These are phyloP conservation scores for Melanostoma mellinum DNA, from an alignment of 2,888 invertebrate species.

Conservation along the genomic window DNA sequence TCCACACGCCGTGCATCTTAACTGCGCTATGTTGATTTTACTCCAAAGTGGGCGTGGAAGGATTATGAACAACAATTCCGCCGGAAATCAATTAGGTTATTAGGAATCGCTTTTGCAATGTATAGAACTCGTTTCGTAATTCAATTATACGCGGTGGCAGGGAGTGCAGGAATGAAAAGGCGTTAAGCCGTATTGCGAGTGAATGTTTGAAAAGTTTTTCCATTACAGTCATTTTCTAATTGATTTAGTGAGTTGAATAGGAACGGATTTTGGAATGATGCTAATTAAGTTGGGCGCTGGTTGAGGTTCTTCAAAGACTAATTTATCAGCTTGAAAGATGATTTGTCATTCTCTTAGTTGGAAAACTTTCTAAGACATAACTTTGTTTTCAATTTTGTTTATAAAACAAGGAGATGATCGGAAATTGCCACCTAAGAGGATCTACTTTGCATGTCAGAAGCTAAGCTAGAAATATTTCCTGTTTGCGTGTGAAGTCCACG, in stretches of 20 bases:
- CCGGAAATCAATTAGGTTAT: conserved; percentile 63
- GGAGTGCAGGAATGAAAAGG: conserved; percentile 3
- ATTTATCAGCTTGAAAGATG: too few relatives aligned
- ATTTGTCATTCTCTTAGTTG: too few relatives aligned
- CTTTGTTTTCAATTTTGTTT: too few relatives aligned
- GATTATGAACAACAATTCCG: conserved; percentile 52
- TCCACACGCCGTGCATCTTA: background rate
- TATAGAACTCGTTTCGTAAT: conserved; percentile 6
- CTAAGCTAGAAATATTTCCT: too few relatives aligned
- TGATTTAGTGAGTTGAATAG: conserved; percentile 13
- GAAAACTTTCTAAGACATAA: too few relatives aligned
- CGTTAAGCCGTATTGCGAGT: background rate
- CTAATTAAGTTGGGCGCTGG: conserved; percentile 33
- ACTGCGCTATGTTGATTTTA: conserved; percentile 8
- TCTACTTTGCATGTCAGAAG: too few relatives aligned
- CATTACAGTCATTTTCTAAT: conserved; percentile 45
- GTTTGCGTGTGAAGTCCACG: too few relatives aligned
- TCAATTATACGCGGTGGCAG: conserved; percentile 29
- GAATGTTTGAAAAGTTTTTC: conserved; percentile 46
- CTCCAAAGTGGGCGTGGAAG: conserved; percentile 15
- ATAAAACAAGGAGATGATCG: too few relatives aligned
- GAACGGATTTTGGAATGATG: conserved; percentile 20
- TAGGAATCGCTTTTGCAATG: conserved; percentile 18
- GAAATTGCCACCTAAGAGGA: too few relatives aligned
- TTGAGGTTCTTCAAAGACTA: background rate